Evolutionary conservation across 2,888 invertebrate genomes (phyloP).

Genomic region (Drosophila cyrtoloma): DNA sequence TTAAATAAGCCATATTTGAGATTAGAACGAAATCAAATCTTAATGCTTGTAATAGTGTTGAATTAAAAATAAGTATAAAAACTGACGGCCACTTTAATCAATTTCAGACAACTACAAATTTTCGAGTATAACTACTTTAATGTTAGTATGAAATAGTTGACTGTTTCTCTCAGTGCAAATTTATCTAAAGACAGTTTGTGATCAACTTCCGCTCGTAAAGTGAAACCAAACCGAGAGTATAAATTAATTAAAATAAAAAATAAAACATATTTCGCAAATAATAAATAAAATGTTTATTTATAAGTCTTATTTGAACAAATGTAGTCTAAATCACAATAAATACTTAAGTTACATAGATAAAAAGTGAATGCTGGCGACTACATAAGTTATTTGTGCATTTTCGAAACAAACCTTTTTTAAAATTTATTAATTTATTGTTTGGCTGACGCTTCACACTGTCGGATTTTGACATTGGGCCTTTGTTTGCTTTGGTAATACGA

Average conservation of each 20-base stretch:
- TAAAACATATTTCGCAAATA: slow-evolving; percentile 40
- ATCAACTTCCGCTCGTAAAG: slow-evolving; percentile 61
- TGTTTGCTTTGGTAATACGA: slow-evolving; percentile 35
- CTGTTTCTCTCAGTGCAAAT: neutral
- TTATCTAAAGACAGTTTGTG: slow-evolving; percentile 39
- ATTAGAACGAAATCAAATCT: neutral
- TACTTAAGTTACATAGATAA: slow-evolving; percentile 32
- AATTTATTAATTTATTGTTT: slow-evolving; percentile 73
- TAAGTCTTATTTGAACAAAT: slow-evolving; percentile 8
- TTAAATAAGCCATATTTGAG: neutral
- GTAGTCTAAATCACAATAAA: slow-evolving; percentile 6
- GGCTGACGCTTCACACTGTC: slow-evolving; percentile 64
- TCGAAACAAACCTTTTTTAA: slow-evolving; percentile 54
- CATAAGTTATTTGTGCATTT: slow-evolving; percentile 57
- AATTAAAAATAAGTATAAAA: neutral
- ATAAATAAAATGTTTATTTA: slow-evolving; percentile 25
- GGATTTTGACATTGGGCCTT: slow-evolving; percentile 66
- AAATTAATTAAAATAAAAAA: slow-evolving; percentile 20
- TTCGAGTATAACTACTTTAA: neutral
- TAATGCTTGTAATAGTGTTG: neutral
- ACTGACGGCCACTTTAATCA: neutral
- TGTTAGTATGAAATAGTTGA: neutral
- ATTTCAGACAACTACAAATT: neutral
- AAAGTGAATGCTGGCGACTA: slow-evolving; percentile 64
- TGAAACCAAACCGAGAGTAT: slow-evolving; percentile 39